A percentile compares a stretch with the other conserved stretches of the same genome.
phyloP scores from a whole-genome alignment of 2,113 vertebrate genomes.

The Eublepharis macularius region DNA sequence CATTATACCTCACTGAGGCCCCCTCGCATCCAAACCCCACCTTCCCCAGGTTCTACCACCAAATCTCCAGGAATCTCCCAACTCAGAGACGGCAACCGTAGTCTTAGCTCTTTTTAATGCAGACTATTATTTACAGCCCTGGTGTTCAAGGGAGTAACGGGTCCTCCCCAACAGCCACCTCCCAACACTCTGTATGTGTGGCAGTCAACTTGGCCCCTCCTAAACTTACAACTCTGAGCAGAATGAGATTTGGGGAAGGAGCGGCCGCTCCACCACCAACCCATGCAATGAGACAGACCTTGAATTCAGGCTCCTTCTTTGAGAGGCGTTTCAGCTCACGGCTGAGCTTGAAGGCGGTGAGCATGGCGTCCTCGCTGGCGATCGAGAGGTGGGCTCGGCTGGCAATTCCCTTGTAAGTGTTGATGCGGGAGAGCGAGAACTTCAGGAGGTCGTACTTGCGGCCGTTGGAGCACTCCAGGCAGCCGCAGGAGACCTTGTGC shows the following conservation, averaged over 20 bases:
- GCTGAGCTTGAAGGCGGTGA: slow-evolving; percentile 86
- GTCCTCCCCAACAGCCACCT: too few species aligned
- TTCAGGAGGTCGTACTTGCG: slow-evolving; percentile 88
- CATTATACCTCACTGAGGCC: too few species aligned
- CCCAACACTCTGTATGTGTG: too few species aligned
- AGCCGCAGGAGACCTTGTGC: slow-evolving; percentile 86
- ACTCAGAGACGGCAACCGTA: too few species aligned
- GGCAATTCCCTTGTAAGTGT: slow-evolving; percentile 89
- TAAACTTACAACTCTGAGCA: too few species aligned
- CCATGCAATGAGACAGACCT: slow-evolving; percentile 67
- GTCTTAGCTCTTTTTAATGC: too few species aligned
- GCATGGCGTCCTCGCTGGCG: slow-evolving; percentile 87
- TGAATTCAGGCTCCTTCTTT: slow-evolving; percentile 89
- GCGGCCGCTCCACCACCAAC: not conserved
- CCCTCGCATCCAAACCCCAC: too few species aligned
- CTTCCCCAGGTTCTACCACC: too few species aligned
- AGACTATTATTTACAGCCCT: too few species aligned
- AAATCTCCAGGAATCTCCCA: too few species aligned
- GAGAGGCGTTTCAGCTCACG: slow-evolving; percentile 85
- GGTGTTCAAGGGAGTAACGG: too few species aligned
- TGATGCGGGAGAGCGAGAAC: slow-evolving; percentile 92
- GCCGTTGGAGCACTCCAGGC: slow-evolving; percentile 88
- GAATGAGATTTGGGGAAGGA: not conserved
- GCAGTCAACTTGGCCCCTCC: too few species aligned
- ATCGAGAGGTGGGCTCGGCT: slow-evolving; percentile 87